phyloP scores from a whole-genome alignment of 2,888 invertebrate species.

The Agrilus cyanescens region DNA sequence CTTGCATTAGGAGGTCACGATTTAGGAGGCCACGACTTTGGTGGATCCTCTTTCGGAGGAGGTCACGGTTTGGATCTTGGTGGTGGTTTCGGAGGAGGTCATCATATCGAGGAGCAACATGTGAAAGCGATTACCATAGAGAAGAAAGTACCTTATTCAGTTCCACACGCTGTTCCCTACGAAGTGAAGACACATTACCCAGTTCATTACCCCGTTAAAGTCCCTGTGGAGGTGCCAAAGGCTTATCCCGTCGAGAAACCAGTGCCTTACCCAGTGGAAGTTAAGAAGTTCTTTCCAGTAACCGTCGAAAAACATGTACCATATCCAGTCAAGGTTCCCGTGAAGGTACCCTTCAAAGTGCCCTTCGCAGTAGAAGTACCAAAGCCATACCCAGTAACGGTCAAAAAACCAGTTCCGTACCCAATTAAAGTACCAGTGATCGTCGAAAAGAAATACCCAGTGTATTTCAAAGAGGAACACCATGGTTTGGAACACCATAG shows the following conservation, averaged over 20 bases:
- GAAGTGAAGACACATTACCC: conserved; percentile 38
- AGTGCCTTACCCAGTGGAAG: conserved; percentile 46
- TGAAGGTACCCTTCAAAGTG: conserved; percentile 42
- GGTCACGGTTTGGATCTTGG: conserved; percentile 15
- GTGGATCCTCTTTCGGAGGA: conserved; percentile 15
- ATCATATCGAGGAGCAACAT: conserved; percentile 15
- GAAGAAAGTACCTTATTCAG: conserved; percentile 32
- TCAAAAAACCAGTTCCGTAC: conserved; percentile 42
- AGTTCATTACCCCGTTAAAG: conserved; percentile 37
- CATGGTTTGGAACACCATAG: conserved; percentile 15
- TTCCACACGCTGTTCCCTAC: conserved; percentile 41
- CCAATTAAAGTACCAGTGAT: conserved; percentile 48
- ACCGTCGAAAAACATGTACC: conserved; percentile 30
- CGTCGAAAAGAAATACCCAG: conserved; percentile 42
- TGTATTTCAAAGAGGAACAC: conserved; percentile 22
- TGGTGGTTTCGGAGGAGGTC: conserved; percentile 11
- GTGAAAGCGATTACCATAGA: conserved; percentile 24
- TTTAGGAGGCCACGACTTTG: conserved; percentile 12
- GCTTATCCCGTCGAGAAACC: conserved; percentile 44
- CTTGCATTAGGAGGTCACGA: conserved; percentile 14
- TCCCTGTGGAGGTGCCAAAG: conserved; percentile 32
- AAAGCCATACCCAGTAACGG: conserved; percentile 40
- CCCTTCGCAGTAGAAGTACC: conserved; percentile 38
- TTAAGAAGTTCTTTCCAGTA: conserved; percentile 40
- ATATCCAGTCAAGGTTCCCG: conserved; percentile 37